Conservation (phyloP, 2,113 vertebrate species). For the Microtus ochrogaster region DNA sequence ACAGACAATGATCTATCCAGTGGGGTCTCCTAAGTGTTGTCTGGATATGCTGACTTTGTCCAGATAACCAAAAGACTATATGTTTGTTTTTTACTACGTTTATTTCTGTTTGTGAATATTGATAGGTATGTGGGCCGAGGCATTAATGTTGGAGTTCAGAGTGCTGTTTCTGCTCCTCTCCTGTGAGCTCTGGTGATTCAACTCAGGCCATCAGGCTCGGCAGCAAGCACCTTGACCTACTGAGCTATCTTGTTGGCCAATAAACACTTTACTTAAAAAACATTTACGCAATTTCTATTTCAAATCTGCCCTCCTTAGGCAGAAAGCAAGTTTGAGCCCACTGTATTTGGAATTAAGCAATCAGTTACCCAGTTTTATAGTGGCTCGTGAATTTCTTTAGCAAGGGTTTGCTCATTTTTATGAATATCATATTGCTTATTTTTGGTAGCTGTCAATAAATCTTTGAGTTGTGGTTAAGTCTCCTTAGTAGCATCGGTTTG, state of each 20-base stretch:
- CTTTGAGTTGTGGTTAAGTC: not conserved
- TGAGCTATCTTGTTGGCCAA: not conserved
- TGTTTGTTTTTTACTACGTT: not conserved
- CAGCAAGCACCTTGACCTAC: not conserved
- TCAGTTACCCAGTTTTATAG: not conserved
- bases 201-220: not conserved
- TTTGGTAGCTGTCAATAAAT: constrained; percentile 7
- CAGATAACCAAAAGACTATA: not conserved
- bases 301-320: not conserved
- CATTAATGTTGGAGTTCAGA: not conserved
- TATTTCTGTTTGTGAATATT: not conserved
- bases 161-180: not conserved
- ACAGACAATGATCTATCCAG: not conserved
- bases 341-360: constrained; percentile 40
- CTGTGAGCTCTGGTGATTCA: not conserved
- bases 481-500: constrained; percentile 29
- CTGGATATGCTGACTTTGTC: not conserved
- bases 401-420: constrained; percentile 30
- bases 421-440: not conserved
- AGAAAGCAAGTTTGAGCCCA: not conserved
- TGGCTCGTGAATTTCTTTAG: not conserved
- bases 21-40: not conserved
- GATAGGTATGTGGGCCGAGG: not conserved
- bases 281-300: not conserved
- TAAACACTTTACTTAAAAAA: not conserved